phyloP scores from a whole-genome alignment of 1,140 invertebrate genomes.

The Trigoniulus corallinus region DNA sequence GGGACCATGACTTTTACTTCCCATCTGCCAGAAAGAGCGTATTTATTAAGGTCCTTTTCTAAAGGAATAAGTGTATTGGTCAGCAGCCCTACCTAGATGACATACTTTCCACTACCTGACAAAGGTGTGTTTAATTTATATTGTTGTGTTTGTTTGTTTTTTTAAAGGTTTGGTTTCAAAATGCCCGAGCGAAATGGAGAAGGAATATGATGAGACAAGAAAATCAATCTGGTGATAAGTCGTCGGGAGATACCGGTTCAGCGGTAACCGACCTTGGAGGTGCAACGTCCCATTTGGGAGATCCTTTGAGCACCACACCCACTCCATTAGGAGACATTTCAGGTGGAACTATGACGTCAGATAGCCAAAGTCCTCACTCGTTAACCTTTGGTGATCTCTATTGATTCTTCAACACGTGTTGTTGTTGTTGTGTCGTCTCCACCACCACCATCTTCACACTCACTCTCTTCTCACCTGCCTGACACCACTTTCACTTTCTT shows the following conservation, averaged over 20 bases:
- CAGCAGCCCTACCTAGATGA: too few relatives aligned
- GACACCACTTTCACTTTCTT: too few relatives aligned
- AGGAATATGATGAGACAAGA: constrained; percentile 77
- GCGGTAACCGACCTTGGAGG: not conserved
- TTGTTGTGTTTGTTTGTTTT: constrained; percentile 19
- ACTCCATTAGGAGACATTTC: constrained; percentile 1
- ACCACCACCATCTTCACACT: too few relatives aligned
- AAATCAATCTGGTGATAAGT: constrained; percentile 30
- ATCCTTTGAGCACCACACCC: not conserved
- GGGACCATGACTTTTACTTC: too few relatives aligned
- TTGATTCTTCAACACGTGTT: too few relatives aligned
- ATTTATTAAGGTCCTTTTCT: too few relatives aligned
- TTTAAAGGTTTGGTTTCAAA: constrained; percentile 98
- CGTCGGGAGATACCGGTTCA: constrained; percentile 1
- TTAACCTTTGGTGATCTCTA: constrained; percentile 7
- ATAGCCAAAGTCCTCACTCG: constrained; percentile 4
- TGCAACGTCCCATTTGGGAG: not conserved
- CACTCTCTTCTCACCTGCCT: too few relatives aligned
- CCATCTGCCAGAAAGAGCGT: too few relatives aligned
- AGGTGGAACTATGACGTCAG: not conserved
- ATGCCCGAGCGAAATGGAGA: constrained; percentile 91
- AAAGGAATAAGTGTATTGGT: too few relatives aligned
- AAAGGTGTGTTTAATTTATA: not conserved
- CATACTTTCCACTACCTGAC: too few relatives aligned
- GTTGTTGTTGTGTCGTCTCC: too few relatives aligned